Conservation (phyloP, 2,113 vertebrate genomes). For the Zosterops borbonicus region DNA sequence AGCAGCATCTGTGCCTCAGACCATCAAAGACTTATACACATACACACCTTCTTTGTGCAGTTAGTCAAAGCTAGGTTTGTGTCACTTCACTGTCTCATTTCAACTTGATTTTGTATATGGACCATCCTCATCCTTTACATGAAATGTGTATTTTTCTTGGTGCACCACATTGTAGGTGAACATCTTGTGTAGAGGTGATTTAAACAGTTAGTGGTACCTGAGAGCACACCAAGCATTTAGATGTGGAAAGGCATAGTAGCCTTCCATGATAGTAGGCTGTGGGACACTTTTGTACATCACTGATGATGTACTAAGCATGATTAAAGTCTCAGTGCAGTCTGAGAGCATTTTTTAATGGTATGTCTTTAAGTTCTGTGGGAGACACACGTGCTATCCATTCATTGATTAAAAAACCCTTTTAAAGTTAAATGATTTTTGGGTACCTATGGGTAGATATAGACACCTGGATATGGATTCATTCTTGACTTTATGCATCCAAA, state of each 20-base stretch:
- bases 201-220: neutral
- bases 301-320: neutral
- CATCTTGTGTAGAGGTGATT: rapidly evolving
- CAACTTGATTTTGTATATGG: neutral
- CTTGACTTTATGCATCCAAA: neutral
- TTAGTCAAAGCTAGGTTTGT: neutral
- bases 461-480: neutral
- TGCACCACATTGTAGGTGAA: neutral
- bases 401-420: neutral
- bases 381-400: neutral
- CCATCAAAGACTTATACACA: neutral
- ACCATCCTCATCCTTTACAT: neutral
- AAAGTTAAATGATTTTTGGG: neutral
- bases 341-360: neutral
- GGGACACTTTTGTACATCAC: neutral
- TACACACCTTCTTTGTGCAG: neutral
- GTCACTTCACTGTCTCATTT: neutral
- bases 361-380: neutral
- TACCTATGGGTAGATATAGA: neutral
- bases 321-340: neutral
- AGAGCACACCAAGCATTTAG: neutral
- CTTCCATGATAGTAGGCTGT: neutral
- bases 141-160: neutral
- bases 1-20: neutral
- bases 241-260: neutral